Conservation (phyloP, 2,113 vertebrate genomes). For the Myrmecobius fasciatus region DNA sequence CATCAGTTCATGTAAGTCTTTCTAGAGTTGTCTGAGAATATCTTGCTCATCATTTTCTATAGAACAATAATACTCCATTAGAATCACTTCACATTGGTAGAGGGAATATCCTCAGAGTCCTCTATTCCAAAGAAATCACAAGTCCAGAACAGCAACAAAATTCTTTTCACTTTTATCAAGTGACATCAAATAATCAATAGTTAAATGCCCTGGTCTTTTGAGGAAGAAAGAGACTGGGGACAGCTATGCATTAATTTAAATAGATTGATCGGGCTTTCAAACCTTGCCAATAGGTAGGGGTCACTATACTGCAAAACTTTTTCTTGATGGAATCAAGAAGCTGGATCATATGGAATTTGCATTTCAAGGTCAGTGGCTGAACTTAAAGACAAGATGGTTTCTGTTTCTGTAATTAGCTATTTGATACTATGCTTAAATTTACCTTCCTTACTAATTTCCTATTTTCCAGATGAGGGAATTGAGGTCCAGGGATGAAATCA, state of each 20-base stretch:
- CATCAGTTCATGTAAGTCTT: too few relatives aligned
- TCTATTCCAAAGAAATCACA: too few relatives aligned
- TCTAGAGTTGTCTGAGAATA: too few relatives aligned
- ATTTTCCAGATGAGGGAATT: not conserved
- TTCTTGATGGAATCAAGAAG: not conserved
- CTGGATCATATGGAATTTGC: not conserved
- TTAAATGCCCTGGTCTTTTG: not conserved
- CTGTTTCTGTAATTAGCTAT: not conserved
- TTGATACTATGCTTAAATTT: not conserved
- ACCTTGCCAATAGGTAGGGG: not conserved
- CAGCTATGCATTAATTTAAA: not conserved
- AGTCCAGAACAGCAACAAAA: too few relatives aligned
- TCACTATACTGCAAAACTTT: not conserved
- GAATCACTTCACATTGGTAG: not conserved
- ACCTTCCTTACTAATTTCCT: not conserved
- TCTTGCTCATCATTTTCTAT: too few relatives aligned
- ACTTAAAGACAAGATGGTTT: not conserved
- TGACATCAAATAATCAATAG: too few relatives aligned
- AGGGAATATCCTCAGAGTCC: not conserved
- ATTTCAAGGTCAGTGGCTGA: not conserved
- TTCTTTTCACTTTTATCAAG: too few relatives aligned
- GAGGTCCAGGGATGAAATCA: not conserved
- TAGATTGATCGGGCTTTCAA: not conserved
- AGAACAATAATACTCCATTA: too few relatives aligned
- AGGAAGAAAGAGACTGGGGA: not conserved